These are phyloP conservation scores for Cantharis rufa DNA, from an alignment of 2,888 invertebrate species.

Conservation along the genomic window DNA sequence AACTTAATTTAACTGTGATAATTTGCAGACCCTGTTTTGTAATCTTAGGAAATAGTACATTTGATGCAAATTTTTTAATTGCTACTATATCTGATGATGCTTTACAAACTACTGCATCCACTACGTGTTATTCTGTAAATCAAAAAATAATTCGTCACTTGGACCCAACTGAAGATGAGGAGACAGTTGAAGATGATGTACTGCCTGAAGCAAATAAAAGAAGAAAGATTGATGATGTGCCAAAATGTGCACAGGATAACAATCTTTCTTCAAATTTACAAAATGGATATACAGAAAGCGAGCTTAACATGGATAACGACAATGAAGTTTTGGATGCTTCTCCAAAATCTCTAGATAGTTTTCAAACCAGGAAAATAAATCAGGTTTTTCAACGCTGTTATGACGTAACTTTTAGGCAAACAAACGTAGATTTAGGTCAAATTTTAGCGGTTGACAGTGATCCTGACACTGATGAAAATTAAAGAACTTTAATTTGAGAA, in stretches of 20 bases:
- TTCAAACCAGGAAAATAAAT: too few species aligned
- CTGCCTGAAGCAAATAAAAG: conserved; percentile 29
- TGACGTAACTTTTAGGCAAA: conserved; percentile 71
- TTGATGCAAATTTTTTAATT: conserved; percentile 79
- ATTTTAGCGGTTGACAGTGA: conserved; percentile 76
- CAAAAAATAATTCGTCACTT: conserved; percentile 45
- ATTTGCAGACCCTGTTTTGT: conserved; percentile 70
- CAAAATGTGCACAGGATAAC: not conserved
- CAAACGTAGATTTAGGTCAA: conserved; percentile 59
- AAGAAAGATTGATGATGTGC: not conserved
- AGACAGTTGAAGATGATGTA: conserved; percentile 42
- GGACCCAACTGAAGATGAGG: conserved; percentile 33
- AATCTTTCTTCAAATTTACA: not conserved
- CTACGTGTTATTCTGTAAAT: conserved; percentile 41
- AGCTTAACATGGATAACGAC: not conserved
- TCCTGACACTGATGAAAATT: conserved; percentile 39
- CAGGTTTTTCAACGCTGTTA: conserved; percentile 74
- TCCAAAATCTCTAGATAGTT: conserved; percentile 62
- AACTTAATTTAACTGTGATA: not conserved
- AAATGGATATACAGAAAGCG: not conserved
- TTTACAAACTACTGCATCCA: conserved; percentile 52
- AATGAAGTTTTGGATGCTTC: conserved; percentile 60
- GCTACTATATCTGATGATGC: conserved; percentile 70
- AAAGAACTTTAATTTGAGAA: not conserved
- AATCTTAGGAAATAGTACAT: conserved; percentile 71